Base-by-base conservation (phyloP, 2,113 vertebrate species). In the Xiphophorus couchianus region DNA sequence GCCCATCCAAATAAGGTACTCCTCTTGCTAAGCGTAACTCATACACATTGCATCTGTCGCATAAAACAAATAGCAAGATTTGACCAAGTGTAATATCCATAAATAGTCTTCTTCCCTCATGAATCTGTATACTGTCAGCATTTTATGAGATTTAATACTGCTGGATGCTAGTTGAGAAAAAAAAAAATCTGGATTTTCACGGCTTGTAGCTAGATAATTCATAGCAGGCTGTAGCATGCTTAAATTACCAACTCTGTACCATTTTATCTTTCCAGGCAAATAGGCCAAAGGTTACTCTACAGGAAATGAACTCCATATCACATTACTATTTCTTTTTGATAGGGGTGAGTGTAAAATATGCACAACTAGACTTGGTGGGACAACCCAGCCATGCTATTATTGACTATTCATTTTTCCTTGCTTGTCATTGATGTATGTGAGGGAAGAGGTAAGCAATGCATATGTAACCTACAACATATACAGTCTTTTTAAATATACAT, bases 371-470 rank as follows among this genome's bases (percentile, higher is more conserved):
- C 78, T 88, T 39, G 1, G 58, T n/a, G 60, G 58, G 39, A 86
- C 86, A 88, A 88, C 76, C 88, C 72, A 63, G 78, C 80, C 80
- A 63, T 74, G 73, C 87, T 92, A 84, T 91, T 94, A 86, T 86
- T 80, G 86, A 88, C 89, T 93, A 91, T 93, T 92, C 90, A 86
- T 92, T 95, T 95, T 93, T 89, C 88, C 80, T 28, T 37, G 71
- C 87, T 91, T 96, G 95, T 95, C 96, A 96, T 93, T 96, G 96
- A 97, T 96, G 89, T 94, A 95, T 96, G 95, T 93, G 91, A 93
- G 93, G 83, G 71, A 80, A 92, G 78, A 90, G 92, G 90, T 95
- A 92, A 93, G 94, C 94, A 95, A 94, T 92, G 94, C 93, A 95
- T 93, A 93, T 94, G 93, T 94, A 95, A 94, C 94, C 91, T 87